Evolutionary conservation across 2,113 vertebrate genomes (phyloP), one percentile per base, ranked within the genome.

Genomic region (Polyodon spathula): DNA sequence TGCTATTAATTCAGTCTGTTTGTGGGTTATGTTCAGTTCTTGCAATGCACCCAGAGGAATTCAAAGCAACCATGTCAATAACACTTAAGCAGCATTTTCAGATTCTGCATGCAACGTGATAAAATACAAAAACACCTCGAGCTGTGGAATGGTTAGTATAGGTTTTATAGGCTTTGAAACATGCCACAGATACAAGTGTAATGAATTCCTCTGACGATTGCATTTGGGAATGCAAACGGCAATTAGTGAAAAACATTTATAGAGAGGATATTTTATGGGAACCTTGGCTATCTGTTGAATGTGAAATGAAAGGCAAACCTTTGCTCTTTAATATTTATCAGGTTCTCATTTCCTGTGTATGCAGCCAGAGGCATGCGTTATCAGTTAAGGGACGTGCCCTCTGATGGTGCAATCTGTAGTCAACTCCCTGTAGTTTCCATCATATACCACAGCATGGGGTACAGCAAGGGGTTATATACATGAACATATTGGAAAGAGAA

Each of bases 271-370:
- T 27, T 27, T 27, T 27, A 27, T 27, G 27, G 27, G 27, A 27
- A 27, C 27, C 27, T 27, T 27, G 27, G 27, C 27, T 27, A 27
- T 27, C 12, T 54, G 6, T 41, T 50, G 58, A 65, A 65, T 65
- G 40, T 41, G 11, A 39, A 59, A 55, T 37, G 8, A 59, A 39
- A 48, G 37, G 39, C 46, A 14, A n/a, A 54, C 57, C 52, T n/a
- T n/a, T 37, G 14, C 59, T 58, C 48, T 39, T 44, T 37, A 37
- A 40, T 60, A 38, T 53, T 40, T 37, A 51, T 62, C 41, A 4
- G 37, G 44, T 37, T 54, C 53, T 54, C 51, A 50, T 60, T 65
- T 65, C 58, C 63, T 55, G 63, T 65, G 53, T 65, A 54, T 37
- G 52, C 46, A 51, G 58, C 50, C 41, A 40, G 58, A 65, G 50